Evolutionary conservation across 2,797 vertebrate species (phyloP).

Genomic region (Pantherophis alleghaniensis): DNA sequence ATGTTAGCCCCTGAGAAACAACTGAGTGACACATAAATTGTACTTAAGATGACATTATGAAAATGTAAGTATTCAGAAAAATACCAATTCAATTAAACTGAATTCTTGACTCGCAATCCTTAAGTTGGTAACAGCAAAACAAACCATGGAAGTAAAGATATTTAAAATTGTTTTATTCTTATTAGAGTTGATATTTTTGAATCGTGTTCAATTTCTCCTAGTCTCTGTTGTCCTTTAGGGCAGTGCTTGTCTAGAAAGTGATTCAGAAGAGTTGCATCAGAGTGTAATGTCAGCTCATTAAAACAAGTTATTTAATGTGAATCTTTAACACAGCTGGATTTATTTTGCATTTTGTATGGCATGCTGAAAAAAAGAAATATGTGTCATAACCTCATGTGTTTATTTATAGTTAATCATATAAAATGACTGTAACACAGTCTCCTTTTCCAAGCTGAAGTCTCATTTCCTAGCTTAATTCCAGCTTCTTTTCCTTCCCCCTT

Average conservation of each 20-base stretch:
- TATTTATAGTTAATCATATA: neutral
- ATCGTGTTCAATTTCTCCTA: neutral
- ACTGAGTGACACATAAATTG: neutral
- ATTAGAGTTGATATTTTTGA: neutral
- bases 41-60: neutral
- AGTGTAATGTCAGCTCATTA: neutral
- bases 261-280: neutral
- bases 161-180: neutral
- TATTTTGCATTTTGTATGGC: neutral
- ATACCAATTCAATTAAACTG: neutral
- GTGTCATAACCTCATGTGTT: neutral
- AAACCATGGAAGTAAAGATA: neutral
- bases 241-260: neutral
- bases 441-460: neutral
- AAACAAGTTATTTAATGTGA: neutral
- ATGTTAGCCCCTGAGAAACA: neutral
- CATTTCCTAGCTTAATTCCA: neutral
- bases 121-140: neutral
- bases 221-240: neutral
- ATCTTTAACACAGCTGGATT: neutral
- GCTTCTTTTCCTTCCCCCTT: neutral
- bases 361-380: neutral
- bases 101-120: neutral
- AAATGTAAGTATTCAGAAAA: neutral
- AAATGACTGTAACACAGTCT: neutral